phyloP scores from a whole-genome alignment of 2,113 vertebrate species.

The Mormyrus lacerda region DNA sequence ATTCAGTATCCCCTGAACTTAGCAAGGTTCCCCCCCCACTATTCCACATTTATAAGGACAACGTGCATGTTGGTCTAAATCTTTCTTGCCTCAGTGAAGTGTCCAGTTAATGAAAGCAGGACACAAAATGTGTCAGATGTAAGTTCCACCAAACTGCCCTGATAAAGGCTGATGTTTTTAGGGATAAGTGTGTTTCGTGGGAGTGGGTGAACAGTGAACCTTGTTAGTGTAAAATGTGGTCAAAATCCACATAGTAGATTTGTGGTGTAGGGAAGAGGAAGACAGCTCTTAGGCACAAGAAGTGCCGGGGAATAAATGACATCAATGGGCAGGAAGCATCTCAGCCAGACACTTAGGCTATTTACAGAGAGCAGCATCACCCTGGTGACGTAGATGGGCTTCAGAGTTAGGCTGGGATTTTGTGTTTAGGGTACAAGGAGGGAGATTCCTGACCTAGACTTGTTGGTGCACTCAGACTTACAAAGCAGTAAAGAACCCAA shows the following conservation, averaged over 20 bases:
- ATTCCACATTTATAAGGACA: neutral
- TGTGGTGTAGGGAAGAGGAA: neutral
- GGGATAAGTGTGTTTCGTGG: neutral
- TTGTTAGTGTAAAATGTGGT: neutral
- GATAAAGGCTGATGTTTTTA: neutral
- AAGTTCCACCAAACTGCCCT: neutral
- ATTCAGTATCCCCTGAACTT: neutral
- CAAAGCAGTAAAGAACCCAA: neutral
- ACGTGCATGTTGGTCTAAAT: neutral
- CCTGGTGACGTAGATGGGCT: neutral
- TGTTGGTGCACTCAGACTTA: neutral
- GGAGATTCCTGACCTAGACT: neutral
- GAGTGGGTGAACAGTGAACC: neutral
- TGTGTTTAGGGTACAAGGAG: neutral
- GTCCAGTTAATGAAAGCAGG: neutral
- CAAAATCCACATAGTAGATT: neutral
- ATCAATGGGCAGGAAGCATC: neutral
- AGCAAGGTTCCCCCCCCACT: neutral
- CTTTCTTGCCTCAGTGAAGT: neutral
- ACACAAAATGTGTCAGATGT: neutral
- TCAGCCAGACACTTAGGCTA: neutral
- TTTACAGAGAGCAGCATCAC: neutral
- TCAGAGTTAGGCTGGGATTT: neutral
- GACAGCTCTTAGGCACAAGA: neutral
- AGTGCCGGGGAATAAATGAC: neutral